These are phyloP conservation scores for Biston betularia DNA, from an alignment of 2,888 invertebrate species.

Conservation along the genomic window DNA sequence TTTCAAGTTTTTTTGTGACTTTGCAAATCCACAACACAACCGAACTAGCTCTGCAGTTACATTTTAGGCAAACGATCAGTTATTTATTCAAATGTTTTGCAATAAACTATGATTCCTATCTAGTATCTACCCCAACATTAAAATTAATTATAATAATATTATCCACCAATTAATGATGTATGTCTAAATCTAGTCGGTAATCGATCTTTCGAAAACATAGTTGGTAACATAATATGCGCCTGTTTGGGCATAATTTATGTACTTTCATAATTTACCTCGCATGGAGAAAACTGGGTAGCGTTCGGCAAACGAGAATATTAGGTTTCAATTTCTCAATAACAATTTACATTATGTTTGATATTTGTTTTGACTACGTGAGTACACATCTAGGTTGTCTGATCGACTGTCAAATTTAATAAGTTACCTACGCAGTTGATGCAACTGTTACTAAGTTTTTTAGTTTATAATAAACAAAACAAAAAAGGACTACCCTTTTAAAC, in stretches of 20 bases:
- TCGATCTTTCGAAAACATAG: conserved; percentile 35
- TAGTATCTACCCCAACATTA: conserved; percentile 1
- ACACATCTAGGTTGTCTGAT: conserved; percentile 6
- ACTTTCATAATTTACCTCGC: conserved; percentile 33
- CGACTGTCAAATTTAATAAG: not conserved
- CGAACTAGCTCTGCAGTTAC: too few relatives aligned
- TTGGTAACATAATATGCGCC: conserved; percentile 28
- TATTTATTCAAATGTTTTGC: not conserved
- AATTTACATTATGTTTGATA: conserved; percentile 21
- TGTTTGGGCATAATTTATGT: conserved; percentile 36
- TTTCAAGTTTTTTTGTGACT: not conserved
- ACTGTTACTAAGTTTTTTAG: too few relatives aligned
- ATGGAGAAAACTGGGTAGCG: conserved; percentile 25
- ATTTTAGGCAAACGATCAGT: too few relatives aligned
- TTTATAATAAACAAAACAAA: too few relatives aligned
- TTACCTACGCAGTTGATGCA: not conserved
- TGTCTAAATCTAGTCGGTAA: conserved; percentile 27
- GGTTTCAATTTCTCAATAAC: conserved; percentile 34
- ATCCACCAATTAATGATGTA: conserved; percentile 19
- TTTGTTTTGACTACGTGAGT: conserved; percentile 12
- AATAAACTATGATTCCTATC: conserved; percentile 10
- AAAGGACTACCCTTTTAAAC: too few relatives aligned
- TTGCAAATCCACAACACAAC: not conserved
- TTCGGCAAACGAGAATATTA: conserved; percentile 34
- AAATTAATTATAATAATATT: conserved; percentile 14